Evolutionary conservation across 2,113 vertebrate species (phyloP), one percentile per base, ranked within the genome.

Genomic region (Barbus barbus): DNA sequence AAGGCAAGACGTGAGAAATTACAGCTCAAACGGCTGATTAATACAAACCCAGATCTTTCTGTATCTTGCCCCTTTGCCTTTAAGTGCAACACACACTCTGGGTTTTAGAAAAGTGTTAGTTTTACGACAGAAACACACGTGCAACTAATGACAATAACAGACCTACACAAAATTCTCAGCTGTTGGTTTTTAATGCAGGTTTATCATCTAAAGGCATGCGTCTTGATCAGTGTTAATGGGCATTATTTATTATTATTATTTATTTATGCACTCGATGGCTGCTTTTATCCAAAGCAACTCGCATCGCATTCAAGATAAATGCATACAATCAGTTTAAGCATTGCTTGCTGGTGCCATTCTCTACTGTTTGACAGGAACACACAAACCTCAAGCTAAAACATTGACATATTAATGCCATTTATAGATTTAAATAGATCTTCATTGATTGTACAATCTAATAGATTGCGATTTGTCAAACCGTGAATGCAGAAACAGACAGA

Each of bases 1-100:
- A 87, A 86, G 75, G 74, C 46, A 82, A 89, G 85, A 78, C n/a
- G 36, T 24, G 20, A 73, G 71, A 71, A 4, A 11, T n/a, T 9
- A 9, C 9, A 1, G 56, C 53, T 56, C 53, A 22, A 56, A 9
- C 53, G 7, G 53, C 56, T 58, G 56, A 14, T 67, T 33, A 67
- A 20, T 24, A n/a, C 56, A 58, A 1, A 58, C n/a, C 22, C 16
- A 67, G 14, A 9, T 8, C n/a, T 14, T 13, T 67, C 4, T 20
- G 63, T 24, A 1, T 72, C 22, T 44, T 36, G 33, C 33, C 33
- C 22, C 22, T 38, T 14, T 72, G 69, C 69, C 69, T 41, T 71
- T 0, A 38, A 38, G 18, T 4, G 2, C 63, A 33, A 9, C 18
- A 71, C 3, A 38, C 33, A 38, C 60, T 33, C 18, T 11, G 9